Percentiles rank a stretch among this genome's conserved stretches.
Evolutionary conservation across 2,113 vertebrate species (phyloP).

Genomic region (Maccullochella peelii): DNA sequence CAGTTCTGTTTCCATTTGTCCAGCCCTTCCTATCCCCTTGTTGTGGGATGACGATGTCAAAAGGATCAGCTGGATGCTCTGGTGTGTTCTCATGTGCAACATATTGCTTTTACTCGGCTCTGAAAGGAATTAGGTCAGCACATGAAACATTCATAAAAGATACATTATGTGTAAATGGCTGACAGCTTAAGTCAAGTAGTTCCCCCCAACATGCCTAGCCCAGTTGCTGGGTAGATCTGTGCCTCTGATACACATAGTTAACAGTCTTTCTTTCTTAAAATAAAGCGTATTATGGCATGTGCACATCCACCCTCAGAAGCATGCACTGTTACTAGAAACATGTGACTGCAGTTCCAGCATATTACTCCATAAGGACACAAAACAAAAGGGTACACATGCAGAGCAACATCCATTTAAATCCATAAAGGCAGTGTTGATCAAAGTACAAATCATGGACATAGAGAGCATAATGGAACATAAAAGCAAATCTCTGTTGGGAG

Average conservation of each 20-base stretch:
- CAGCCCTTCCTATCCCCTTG: neutral
- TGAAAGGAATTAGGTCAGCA: conserved; percentile 79
- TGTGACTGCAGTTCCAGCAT: neutral
- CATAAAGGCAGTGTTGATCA: neutral
- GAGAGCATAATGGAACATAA: conserved; percentile 21
- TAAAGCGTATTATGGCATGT: neutral
- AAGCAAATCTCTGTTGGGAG: conserved; percentile 14
- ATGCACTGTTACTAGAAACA: neutral
- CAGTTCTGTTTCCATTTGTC: conserved; percentile 30
- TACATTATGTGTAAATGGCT: conserved; percentile 75
- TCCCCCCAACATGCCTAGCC: conserved; percentile 17
- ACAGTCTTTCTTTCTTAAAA: neutral
- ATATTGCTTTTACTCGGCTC: conserved; percentile 61
- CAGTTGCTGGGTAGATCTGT: conserved; percentile 56
- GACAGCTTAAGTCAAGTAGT: conserved; percentile 70
- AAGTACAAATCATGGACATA: conserved; percentile 11
- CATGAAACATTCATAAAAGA: conserved; percentile 80
- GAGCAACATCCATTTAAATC: neutral
- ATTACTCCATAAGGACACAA: neutral
- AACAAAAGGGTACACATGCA: neutral
- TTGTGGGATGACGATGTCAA: conserved; percentile 37
- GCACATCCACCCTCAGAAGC: neutral
- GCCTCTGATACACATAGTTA: conserved; percentile 3
- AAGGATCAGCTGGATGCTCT: conserved; percentile 66
- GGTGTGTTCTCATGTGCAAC: conserved; percentile 64